These are phyloP conservation scores for Lymantria dispar DNA, from an alignment of 2,888 invertebrate genomes.

Conservation along the genomic window DNA sequence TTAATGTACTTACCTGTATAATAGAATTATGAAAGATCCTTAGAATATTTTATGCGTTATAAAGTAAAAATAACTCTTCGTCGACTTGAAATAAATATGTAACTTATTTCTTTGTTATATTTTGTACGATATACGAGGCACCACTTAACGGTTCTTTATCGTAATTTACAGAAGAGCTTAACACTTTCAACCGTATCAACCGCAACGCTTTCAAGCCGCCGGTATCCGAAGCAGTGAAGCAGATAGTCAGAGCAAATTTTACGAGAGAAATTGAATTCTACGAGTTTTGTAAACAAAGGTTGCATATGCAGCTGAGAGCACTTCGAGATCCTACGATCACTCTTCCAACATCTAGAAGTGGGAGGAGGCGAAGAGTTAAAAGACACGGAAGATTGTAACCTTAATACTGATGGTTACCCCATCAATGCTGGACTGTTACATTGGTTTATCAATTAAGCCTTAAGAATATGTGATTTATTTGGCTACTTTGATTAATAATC, in stretches of 20 bases:
- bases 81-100: no score
- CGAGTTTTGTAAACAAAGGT: slow-evolving; percentile 92
- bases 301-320: slow-evolving; percentile 90
- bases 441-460: slow-evolving; percentile 15
- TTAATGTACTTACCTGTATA: no score
- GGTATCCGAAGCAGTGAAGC: slow-evolving; percentile 92
- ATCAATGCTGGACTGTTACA: slow-evolving; percentile 27
- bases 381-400: slow-evolving; percentile 32
- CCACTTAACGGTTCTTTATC: neutral
- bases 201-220: slow-evolving; percentile 94
- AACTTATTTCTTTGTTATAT: no score
- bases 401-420: slow-evolving; percentile 18
- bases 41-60: no score
- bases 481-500: neutral
- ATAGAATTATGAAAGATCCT: no score
- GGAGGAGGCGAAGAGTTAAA: slow-evolving; percentile 41
- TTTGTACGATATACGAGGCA: no score
- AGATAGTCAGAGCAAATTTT: slow-evolving; percentile 92
- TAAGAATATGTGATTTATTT: neutral
- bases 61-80: no score
- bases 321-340: slow-evolving; percentile 79
- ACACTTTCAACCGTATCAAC: slow-evolving; percentile 90
- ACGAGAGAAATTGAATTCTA: slow-evolving; percentile 96
- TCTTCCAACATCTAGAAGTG: slow-evolving; percentile 42
- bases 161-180: slow-evolving; percentile 85